A percentile compares a stretch with the other conserved stretches of the same genome.
phyloP scores from a whole-genome alignment of 2,113 vertebrate species.

The Hiodon tergisus region DNA sequence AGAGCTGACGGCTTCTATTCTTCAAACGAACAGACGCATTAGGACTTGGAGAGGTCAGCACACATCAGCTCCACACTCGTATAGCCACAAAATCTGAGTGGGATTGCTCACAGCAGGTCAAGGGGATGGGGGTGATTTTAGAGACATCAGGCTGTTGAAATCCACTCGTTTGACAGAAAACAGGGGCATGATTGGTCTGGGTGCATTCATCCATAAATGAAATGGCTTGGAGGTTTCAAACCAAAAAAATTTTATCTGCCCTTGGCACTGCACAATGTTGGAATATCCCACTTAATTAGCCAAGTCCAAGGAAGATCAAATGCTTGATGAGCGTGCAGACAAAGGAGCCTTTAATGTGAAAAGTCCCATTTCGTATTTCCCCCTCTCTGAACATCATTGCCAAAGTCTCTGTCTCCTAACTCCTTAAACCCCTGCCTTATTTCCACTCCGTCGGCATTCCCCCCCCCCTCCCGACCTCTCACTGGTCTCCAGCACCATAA shows the following conservation, averaged over 20 bases:
- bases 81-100: background rate
- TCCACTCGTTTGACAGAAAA: background rate
- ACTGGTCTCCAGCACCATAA: background rate
- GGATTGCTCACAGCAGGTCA: constrained; percentile 6
- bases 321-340: too few relatives aligned
- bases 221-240: too few relatives aligned
- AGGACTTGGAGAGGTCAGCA: background rate
- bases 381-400: too few relatives aligned
- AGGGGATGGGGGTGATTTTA: background rate
- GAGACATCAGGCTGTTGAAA: background rate
- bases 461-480: background rate
- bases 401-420: too few relatives aligned
- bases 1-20: background rate
- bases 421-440: background rate
- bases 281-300: too few relatives aligned
- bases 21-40: background rate
- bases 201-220: background rate
- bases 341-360: too few relatives aligned
- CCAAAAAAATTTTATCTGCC: too few relatives aligned
- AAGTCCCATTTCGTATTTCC: too few relatives aligned
- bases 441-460: too few relatives aligned
- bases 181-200: background rate
- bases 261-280: too few relatives aligned
- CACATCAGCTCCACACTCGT: background rate
- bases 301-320: too few relatives aligned